phyloP scores from a whole-genome alignment of 1,140 invertebrate genomes.

The Zelostemma sp. region DNA sequence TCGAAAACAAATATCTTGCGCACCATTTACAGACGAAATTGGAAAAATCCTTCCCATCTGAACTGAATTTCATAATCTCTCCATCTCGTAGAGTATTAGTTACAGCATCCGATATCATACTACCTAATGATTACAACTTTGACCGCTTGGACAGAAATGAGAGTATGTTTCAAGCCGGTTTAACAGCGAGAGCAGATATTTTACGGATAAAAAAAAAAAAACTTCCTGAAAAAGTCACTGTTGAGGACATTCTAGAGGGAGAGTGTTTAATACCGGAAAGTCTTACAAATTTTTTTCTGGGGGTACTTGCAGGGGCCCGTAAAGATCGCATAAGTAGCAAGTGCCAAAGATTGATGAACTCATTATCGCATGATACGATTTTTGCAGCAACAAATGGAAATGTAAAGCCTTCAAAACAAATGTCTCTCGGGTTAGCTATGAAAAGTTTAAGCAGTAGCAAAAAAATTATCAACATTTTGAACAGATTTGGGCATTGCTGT shows the following conservation, averaged over 20 bases:
- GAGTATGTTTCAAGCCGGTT: no score
- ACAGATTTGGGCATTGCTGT: conserved; percentile 51
- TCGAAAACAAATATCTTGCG: no score
- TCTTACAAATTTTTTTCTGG: conserved; percentile 27
- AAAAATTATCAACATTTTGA: conserved; percentile 54
- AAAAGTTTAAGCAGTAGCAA: conserved; percentile 53
- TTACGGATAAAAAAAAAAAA: conserved; percentile 9
- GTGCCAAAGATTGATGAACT: conserved; percentile 12
- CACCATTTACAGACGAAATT: no score
- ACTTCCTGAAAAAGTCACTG: conserved; percentile 7
- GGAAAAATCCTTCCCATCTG: no score
- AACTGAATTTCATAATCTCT: no score
- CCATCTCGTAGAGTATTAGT: no score
- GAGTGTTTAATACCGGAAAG: conserved; percentile 22
- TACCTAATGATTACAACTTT: no score
- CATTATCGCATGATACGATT: conserved; percentile 30
- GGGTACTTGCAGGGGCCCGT: conserved; percentile 18
- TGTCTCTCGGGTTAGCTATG: conserved; percentile 49
- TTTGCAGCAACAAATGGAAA: conserved; percentile 30
- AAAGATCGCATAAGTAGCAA: conserved; percentile 10
- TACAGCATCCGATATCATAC: no score
- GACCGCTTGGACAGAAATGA: no score
- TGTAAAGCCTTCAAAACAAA: conserved; percentile 56
- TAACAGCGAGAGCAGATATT: no score
- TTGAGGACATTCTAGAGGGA: conserved; percentile 17